Evolutionary conservation across 2,888 invertebrate genomes (phyloP), one percentile per base, ranked within the genome.

Genomic region (Thera obeliscata): DNA sequence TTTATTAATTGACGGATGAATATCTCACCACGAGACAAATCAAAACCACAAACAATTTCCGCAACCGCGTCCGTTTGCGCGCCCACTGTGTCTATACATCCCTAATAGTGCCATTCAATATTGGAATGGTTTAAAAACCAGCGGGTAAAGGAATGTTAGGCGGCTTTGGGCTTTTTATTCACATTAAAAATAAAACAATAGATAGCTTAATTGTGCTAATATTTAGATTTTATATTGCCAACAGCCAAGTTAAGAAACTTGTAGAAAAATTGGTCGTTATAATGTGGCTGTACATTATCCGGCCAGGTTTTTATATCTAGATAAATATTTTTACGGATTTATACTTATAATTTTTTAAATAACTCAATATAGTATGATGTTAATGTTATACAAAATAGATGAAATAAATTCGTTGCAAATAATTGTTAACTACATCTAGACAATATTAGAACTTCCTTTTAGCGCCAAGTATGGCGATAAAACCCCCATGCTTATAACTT

Each of bases 291-390:
- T 38, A 56, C 56, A 56, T 43, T 56, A 56, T 56, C 56, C 60
- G 52, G 60, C 52, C 60, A 61, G 8, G 9, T 61, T 61, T 56
- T 55, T 61, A 46, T 35, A 61, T 35, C 22, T 55, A 60, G 55
- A 41, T 49, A 55, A 46, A 52, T 66, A 61, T 56, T 49, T 60
- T 65, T 60, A 60, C 55, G 54, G 52, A 56, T 56, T 12, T 43
- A 12, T 61, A 57, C 36, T 64, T 52, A 59, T 65, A 60, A 12
- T 43, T 56, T 55, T 56, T 52, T 55, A 38, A 22, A 9, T 46
- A 11, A 46, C 46, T 50, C 38, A 5, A n/a, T n/a, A 52, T n/a
- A 52, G 11, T 54, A 43, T 46, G 35, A 46, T 41, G n/a, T 43
- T 41, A 41, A 56, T 46, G 22, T 50, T 50, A 50, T 33, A 52